Evolutionary conservation across 2,888 invertebrate genomes (phyloP), one percentile per base, ranked within the genome.

Genomic region (Caenorhabditis afra): DNA sequence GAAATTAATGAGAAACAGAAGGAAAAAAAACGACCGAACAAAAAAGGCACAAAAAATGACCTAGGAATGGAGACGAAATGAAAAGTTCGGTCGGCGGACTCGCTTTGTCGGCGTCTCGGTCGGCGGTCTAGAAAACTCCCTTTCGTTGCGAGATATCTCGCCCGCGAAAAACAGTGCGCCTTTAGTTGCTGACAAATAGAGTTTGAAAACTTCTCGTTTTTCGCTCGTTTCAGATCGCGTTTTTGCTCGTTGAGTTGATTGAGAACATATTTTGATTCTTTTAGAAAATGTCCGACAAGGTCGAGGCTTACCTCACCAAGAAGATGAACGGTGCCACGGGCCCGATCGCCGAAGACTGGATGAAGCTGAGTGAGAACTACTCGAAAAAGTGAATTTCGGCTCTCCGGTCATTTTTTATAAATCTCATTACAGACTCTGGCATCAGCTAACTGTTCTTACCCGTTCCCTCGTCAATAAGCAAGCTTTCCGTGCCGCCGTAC

Each of bases 401-500:
- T n/a, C n/a, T n/a, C n/a, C n/a, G n/a, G n/a, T 53, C n/a, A 61
- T 20, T 41, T n/a, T 44, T 8, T 41, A 52, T 22, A n/a, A 1
- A n/a, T 50, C 67, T 65, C 47, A 65, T 79, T 85, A 67, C 45
- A 90, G 90, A 62, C 81, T 89, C 8, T 90, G 90, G 90, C 88
- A 90, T 71, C 89, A 89, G 67, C 65, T 90, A 49, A 87, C 88
- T 3, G 49, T 61, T 20, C 73, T 84, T 37, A 74, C 87, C 12
- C 76, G 82, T 16, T 39, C 75, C 29, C 55, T 84, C 8, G 81
- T 89, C 45, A 55, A 81, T 45, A 84, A 86, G 55, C 78, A 77
- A 7, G 55, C 65, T 12, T 87, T 87, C 64, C 61, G 55, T 14
- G 50, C 74, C n/a, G 55, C 57, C 11, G 61, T 88, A 22, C 78